phyloP scores from a whole-genome alignment of 2,888 invertebrate genomes.

The Tenthredo distinguenda region DNA sequence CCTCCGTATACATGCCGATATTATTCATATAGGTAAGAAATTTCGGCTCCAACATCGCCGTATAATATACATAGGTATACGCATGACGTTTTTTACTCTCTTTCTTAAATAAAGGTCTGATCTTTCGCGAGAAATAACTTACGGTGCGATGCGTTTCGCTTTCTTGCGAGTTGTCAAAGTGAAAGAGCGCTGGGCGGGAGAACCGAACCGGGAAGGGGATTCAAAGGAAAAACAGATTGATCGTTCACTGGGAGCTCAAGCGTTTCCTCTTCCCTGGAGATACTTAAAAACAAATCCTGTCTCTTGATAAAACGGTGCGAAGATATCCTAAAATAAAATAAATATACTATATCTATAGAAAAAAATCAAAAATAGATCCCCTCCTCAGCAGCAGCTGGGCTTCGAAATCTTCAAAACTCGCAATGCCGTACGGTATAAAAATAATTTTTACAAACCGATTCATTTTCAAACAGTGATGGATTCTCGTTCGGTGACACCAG shows the following conservation, averaged over 20 bases:
- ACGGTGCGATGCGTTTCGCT: slow-evolving; percentile 26
- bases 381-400: not conserved
- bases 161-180: slow-evolving; percentile 23
- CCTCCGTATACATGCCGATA: not conserved
- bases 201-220: not conserved
- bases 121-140: slow-evolving; percentile 32
- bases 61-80: not conserved
- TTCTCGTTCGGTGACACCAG: slow-evolving; percentile 54
- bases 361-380: not conserved
- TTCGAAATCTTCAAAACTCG: not conserved
- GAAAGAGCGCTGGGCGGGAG: not conserved
- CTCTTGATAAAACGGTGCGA: not conserved
- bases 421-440: slow-evolving; percentile 9
- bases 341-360: not conserved
- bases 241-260: slow-evolving; percentile 23
- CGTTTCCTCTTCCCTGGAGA: slow-evolving; percentile 27
- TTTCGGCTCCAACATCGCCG: not conserved
- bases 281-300: slow-evolving; percentile 28
- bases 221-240: slow-evolving; percentile 46
- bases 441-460: slow-evolving; percentile 68
- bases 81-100: not conserved
- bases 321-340: not conserved
- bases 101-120: slow-evolving; percentile 31
- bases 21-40: not conserved
- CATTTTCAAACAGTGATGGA: slow-evolving; percentile 68